Evolutionary conservation across 92 coral and sea anemone genomes (phyloP).

Genomic region (Pocillopora grandis): DNA sequence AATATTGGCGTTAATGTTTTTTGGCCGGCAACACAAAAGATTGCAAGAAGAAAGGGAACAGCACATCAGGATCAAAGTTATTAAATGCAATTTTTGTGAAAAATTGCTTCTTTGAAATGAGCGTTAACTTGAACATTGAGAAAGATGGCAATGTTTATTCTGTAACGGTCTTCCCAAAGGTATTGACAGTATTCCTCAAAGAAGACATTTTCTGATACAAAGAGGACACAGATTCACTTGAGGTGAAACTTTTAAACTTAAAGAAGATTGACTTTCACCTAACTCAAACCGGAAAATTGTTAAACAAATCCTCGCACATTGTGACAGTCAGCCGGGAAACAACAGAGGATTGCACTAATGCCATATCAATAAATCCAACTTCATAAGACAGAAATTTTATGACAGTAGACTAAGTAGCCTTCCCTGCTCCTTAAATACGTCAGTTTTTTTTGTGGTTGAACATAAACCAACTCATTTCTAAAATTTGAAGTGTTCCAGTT

Average conservation of each 20-base stretch:
- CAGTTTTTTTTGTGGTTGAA: too few species aligned
- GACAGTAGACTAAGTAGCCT: not conserved
- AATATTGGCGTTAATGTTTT: not conserved
- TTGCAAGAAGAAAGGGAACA: not conserved
- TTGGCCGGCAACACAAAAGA: conserved; percentile 2
- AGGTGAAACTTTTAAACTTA: not conserved
- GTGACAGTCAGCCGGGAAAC: not conserved
- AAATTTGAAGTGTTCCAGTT: too few species aligned
- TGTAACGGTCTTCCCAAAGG: not conserved
- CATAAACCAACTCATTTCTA: not conserved
- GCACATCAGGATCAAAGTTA: not conserved
- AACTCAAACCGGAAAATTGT: not conserved
- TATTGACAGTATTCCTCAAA: not conserved
- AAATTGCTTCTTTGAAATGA: not conserved
- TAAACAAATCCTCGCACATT: not conserved
- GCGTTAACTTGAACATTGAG: not conserved
- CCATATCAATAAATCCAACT: not conserved
- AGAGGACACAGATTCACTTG: not conserved
- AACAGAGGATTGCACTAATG: not conserved
- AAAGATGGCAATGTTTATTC: not conserved
- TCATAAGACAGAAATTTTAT: not conserved
- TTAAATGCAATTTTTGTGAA: not conserved
- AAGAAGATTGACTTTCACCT: not conserved
- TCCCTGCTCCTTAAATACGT: too few species aligned
- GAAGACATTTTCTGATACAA: not conserved